phyloP scores from a whole-genome alignment of 30 jellyfish, hydroid and myxozoan species.

The Calvadosia cruxmelitensis region DNA sequence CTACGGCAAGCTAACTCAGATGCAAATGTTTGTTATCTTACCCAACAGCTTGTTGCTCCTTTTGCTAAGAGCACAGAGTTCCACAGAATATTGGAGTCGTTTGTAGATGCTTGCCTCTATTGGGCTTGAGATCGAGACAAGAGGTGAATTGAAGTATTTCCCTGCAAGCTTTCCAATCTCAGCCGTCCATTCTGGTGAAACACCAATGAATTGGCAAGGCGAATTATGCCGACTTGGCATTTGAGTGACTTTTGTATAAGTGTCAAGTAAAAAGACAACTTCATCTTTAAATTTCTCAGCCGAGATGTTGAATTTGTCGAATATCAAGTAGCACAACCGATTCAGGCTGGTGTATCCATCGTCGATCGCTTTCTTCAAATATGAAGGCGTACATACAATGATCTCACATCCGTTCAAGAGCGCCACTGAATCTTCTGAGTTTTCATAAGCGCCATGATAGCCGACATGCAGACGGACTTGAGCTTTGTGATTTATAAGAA shows the following conservation, averaged over 20 bases:
- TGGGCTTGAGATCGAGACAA: constrained; percentile 29
- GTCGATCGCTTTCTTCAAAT: constrained; percentile 27
- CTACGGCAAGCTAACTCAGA: too few relatives aligned
- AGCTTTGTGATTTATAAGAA: constrained; percentile 22
- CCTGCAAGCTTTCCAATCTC: constrained; percentile 39
- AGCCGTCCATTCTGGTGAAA: constrained; percentile 65
- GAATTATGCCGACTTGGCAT: constrained; percentile 18
- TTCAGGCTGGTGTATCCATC: constrained; percentile 54
- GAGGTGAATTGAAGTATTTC: constrained; percentile 48
- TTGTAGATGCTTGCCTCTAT: constrained; percentile 72
- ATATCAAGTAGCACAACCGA: constrained; percentile 58
- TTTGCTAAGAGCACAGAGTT: constrained; percentile 40
- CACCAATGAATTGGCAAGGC: constrained; percentile 52
- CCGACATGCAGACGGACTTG: constrained; percentile 23
- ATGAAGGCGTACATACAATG: constrained; percentile 56
- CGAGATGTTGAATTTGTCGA: constrained; percentile 52
- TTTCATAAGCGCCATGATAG: constrained; percentile 67
- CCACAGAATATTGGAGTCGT: constrained; percentile 47
- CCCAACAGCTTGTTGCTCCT: too few relatives aligned
- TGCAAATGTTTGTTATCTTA: too few relatives aligned
- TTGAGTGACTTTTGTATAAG: constrained; percentile 23
- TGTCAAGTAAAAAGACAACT: constrained; percentile 28
- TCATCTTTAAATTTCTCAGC: constrained; percentile 70
- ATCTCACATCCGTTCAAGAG: constrained; percentile 81
- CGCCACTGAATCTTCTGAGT: constrained; percentile 34